A percentile compares a stretch with the other conserved stretches of the same genome.
Evolutionary conservation across 2,113 vertebrate genomes (phyloP).

Genomic region (Seriola rivoliana): DNA sequence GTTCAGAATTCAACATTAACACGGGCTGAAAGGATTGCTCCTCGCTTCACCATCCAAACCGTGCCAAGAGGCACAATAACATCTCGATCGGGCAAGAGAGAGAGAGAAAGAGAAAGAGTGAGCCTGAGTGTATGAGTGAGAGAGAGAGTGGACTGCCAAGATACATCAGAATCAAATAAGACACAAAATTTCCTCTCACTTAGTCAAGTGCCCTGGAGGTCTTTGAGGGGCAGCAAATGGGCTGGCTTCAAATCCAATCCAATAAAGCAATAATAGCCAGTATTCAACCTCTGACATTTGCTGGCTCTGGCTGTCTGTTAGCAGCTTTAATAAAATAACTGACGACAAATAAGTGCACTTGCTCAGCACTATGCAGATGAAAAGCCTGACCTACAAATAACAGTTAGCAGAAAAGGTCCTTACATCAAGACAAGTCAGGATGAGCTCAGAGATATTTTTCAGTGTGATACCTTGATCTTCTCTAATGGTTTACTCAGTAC

Average conservation of each 20-base stretch:
- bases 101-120: neutral
- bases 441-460: neutral
- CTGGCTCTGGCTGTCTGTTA: conserved; percentile 54
- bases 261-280: conserved; percentile 53
- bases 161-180: conserved; percentile 73
- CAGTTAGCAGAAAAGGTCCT: neutral
- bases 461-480: neutral
- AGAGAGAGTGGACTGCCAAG: conserved; percentile 58
- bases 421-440: neutral
- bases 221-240: conserved; percentile 53
- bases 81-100: conserved; percentile 47
- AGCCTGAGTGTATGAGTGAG: conserved; percentile 17
- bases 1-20: conserved; percentile 75
- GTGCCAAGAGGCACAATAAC: conserved; percentile 62
- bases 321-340: conserved; percentile 54
- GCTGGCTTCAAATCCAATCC: conserved; percentile 59
- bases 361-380: conserved; percentile 26
- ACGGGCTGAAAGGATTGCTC: conserved; percentile 78
- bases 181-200: conserved; percentile 68
- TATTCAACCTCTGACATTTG: conserved; percentile 66
- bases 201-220: conserved; percentile 65
- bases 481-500: neutral
- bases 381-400: conserved; percentile 18
- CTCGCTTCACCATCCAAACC: conserved; percentile 62
- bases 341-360: conserved; percentile 10